These are phyloP conservation scores for Spatulosminthurus flaviceps DNA, from an alignment of 2,888 invertebrate species.

Conservation along the genomic window DNA sequence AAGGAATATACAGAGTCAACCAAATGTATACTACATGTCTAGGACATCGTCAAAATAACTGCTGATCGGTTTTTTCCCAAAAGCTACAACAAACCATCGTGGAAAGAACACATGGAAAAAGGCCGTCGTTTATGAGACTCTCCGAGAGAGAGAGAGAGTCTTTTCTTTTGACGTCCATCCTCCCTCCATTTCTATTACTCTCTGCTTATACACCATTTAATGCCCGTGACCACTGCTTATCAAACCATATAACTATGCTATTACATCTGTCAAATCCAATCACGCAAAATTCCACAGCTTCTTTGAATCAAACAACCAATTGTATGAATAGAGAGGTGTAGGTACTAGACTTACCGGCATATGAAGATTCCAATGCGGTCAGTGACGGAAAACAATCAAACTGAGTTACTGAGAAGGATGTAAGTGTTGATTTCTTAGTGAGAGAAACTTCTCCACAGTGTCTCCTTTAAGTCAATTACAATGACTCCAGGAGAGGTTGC, in stretches of 20 bases:
- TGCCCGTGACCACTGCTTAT: constrained; percentile 1
- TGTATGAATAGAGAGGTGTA: neutral
- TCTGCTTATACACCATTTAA: neutral
- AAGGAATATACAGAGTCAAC: neutral
- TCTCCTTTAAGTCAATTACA: constrained; percentile 8
- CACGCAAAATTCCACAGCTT: neutral
- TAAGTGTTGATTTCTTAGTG: neutral
- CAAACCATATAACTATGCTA: neutral
- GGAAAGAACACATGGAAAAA: neutral
- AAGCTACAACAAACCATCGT: neutral
- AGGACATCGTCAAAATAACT: constrained; percentile 39
- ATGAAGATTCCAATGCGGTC: constrained; percentile 6
- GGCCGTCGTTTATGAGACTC: constrained; percentile 3
- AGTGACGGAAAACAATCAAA: neutral
- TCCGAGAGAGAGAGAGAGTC: too few species aligned
- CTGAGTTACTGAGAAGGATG: neutral
- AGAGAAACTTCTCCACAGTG: neutral
- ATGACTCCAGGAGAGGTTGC: neutral
- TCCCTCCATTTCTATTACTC: constrained; percentile 7
- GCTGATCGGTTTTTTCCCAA: constrained; percentile 24
- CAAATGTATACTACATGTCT: constrained; percentile 29
- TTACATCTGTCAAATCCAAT: neutral
- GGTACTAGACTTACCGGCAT: constrained; percentile 34
- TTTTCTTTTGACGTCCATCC: neutral
- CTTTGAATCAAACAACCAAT: neutral